These are phyloP conservation scores for Martes martes DNA, from an alignment of 2,113 vertebrate genomes.

Conservation along the genomic window DNA sequence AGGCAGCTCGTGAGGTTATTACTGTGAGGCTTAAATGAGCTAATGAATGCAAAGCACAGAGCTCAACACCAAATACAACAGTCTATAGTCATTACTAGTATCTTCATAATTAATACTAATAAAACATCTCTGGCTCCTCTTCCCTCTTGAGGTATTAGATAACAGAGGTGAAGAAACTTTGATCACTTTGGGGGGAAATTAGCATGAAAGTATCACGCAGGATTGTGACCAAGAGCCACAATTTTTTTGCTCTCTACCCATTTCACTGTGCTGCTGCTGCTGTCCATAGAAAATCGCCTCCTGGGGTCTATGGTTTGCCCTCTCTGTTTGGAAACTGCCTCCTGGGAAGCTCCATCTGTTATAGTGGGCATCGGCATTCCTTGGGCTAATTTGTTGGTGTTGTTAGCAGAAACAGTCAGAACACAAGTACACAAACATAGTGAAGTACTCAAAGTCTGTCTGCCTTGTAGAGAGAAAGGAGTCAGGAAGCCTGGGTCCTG, in stretches of 20 bases:
- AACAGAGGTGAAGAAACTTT: background rate
- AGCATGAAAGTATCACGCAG: background rate
- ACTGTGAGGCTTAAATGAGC: background rate
- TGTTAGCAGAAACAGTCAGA: slow-evolving; percentile 32
- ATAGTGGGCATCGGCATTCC: background rate
- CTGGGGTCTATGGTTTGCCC: background rate
- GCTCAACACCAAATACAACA: background rate
- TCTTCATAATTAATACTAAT: slow-evolving; percentile 50
- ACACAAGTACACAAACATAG: slow-evolving; percentile 8
- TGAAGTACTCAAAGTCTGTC: background rate
- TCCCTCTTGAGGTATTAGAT: background rate
- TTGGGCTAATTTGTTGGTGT: background rate
- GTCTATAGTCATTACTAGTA: background rate
- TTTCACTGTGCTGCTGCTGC: background rate
- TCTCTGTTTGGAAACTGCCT: background rate
- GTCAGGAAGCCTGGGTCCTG: background rate
- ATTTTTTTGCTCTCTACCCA: background rate
- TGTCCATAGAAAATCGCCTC: background rate
- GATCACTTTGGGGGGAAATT: background rate
- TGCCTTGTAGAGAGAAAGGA: background rate
- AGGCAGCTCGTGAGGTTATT: background rate
- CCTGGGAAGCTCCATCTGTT: slow-evolving; percentile 20
- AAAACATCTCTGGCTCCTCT: background rate
- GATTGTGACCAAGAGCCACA: background rate
- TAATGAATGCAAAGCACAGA: slow-evolving; percentile 43